Base-by-base conservation (phyloP, 2,797 vertebrate genomes). In the Gymnothorax reevesii region DNA sequence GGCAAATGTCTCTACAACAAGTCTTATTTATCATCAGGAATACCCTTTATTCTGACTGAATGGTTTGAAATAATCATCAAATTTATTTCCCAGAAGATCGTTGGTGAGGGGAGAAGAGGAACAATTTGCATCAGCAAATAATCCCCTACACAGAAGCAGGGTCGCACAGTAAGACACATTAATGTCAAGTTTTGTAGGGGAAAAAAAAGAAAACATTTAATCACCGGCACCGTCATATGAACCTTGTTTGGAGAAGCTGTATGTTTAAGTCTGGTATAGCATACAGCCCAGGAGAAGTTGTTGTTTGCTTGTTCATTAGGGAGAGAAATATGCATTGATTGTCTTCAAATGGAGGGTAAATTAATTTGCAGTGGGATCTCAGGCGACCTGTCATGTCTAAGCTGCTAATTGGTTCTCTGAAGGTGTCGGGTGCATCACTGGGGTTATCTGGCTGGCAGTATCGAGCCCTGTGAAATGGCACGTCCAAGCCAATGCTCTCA, bases 311-410 rank as follows among this genome's bases (percentile, higher is more conserved):
- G 80, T 82, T 82, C 80, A 82, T 82, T 73, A 86, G 6, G 7
- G 57, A 86, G 83, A 82, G 62, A 71, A 80, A 33, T 82, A 77
- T 25, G 84, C 62, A 82, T 75, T 84, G 64, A 86, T 84, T 75
- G 77, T 54, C 83, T 73, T 73, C 87, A 88, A 90, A 93, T 90
- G 89, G 87, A 92, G 89, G 88, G 87, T 64, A 91, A 92, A 92
- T 91, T 89, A 89, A 89, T 90, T 66, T 84, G 89, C 84, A 86
- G 89, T 90, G 91, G 85, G 87, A 89, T 88, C 90, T 64, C 25
- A 7, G 84, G n/a, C n/a, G 55, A 71, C 57, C 20, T 83, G 77
- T 82, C 83, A 79, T 60, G 60, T 33, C 22, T 22, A 57, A 8
- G 60, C 49, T 64, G 59, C 62, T 87, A 80, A 79, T 84, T 85